phyloP scores from a whole-genome alignment of 2,888 invertebrate species.

The Pyrocoelia pectoralis region DNA sequence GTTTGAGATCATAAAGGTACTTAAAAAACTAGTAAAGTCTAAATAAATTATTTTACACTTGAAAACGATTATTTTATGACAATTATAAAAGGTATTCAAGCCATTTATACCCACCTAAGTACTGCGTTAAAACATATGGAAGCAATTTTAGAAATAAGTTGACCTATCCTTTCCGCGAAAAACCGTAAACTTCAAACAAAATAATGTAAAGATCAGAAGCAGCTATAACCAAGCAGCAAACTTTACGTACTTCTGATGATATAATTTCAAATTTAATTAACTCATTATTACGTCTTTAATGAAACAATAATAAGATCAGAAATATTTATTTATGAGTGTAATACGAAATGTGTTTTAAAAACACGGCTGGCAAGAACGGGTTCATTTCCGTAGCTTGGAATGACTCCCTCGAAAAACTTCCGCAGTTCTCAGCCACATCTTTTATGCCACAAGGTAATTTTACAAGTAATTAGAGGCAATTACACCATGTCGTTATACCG shows the following conservation, averaged over 20 bases:
- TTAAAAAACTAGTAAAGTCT: constrained; percentile 30
- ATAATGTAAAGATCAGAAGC: constrained; percentile 34
- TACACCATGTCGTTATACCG: constrained; percentile 61
- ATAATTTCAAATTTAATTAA: constrained; percentile 53
- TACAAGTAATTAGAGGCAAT: constrained; percentile 64
- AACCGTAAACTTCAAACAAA: constrained; percentile 38
- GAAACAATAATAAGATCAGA: constrained; percentile 56
- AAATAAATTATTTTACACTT: constrained; percentile 20
- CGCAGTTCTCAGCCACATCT: constrained; percentile 55
- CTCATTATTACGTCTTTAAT: constrained; percentile 56
- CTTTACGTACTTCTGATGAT: constrained; percentile 27
- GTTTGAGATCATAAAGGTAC: neutral
- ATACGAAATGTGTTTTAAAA: constrained; percentile 37
- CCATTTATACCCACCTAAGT: constrained; percentile 31
- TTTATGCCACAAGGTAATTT: constrained; percentile 63
- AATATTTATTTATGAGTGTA: constrained; percentile 36
- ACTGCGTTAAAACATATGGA: constrained; percentile 42
- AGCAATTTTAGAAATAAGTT: constrained; percentile 44
- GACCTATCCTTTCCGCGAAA: constrained; percentile 40
- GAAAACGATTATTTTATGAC: constrained; percentile 23
- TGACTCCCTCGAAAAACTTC: constrained; percentile 55
- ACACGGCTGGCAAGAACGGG: constrained; percentile 47
- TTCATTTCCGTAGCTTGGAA: constrained; percentile 50
- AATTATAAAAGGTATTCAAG: constrained; percentile 24
- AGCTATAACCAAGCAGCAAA: constrained; percentile 39